These are phyloP conservation scores for Gerris buenoi DNA, from an alignment of 1,140 invertebrate species.

Conservation along the genomic window DNA sequence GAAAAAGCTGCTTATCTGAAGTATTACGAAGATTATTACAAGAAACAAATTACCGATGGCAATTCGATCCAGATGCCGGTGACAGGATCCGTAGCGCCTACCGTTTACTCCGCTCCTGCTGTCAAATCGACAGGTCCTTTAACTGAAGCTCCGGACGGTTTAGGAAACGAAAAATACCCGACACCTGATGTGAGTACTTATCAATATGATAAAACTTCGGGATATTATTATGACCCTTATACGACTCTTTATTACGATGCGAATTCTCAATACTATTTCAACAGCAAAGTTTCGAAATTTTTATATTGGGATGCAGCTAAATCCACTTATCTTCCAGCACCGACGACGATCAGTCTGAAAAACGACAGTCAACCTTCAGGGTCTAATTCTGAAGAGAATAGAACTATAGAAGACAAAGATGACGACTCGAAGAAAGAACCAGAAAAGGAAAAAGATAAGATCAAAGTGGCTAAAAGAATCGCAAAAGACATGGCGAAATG, in stretches of 20 bases:
- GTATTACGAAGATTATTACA: constrained; percentile 71
- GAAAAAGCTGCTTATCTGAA: constrained; percentile 56
- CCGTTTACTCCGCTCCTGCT: constrained; percentile 62
- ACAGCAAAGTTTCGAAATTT: constrained; percentile 76
- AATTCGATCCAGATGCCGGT: constrained; percentile 34
- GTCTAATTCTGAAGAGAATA: constrained; percentile 21
- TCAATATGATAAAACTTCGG: constrained; percentile 85
- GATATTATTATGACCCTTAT: constrained; percentile 88
- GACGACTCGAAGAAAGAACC: constrained; percentile 22
- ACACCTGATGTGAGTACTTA: constrained; percentile 81
- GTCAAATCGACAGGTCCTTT: constrained; percentile 33
- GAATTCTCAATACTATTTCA: constrained; percentile 85
- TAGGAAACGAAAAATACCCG: constrained; percentile 33
- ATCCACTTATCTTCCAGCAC: constrained; percentile 62
- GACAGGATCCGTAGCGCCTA: constrained; percentile 46
- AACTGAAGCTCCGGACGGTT: constrained; percentile 26
- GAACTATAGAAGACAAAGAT: constrained; percentile 30
- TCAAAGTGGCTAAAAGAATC: constrained; percentile 94
- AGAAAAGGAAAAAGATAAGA: constrained; percentile 32
- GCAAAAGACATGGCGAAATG: constrained; percentile 92
- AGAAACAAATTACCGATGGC: constrained; percentile 49
- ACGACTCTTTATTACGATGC: constrained; percentile 93
- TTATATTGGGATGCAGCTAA: constrained; percentile 85
- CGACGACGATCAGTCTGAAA: constrained; percentile 29
- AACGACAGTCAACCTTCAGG: constrained; percentile 24